Conservation (phyloP, 2,888 invertebrate genomes). For the Latrodectus hesperus region DNA sequence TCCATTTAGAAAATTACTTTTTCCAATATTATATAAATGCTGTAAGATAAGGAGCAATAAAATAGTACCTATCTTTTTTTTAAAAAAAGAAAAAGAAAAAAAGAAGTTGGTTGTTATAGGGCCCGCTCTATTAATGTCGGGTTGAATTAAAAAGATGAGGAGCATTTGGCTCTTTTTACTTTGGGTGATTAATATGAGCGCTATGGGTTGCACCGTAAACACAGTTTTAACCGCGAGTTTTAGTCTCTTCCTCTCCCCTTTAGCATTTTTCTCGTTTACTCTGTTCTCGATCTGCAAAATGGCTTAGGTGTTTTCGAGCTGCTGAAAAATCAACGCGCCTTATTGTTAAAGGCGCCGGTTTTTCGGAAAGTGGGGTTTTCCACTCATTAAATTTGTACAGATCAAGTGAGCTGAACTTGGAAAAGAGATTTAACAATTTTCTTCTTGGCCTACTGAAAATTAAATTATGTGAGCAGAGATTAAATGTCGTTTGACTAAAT, state of each 20-base stretch:
- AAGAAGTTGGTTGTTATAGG: neutral
- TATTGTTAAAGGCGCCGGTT: constrained; percentile 58
- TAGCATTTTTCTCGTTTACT: constrained; percentile 9
- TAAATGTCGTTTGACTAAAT: too few relatives aligned
- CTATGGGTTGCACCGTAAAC: constrained; percentile 40
- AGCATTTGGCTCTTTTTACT: constrained; percentile 33
- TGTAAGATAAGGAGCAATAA: too few relatives aligned
- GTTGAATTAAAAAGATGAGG: constrained; percentile 37
- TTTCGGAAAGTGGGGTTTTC: neutral
- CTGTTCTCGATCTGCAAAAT: constrained; percentile 22
- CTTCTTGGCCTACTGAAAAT: too few relatives aligned
- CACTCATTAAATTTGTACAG: neutral
- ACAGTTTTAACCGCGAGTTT: constrained; percentile 35
- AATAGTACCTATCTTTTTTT: too few relatives aligned
- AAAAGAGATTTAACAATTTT: neutral
- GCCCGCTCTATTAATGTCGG: constrained; percentile 44
- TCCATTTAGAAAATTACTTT: too few relatives aligned
- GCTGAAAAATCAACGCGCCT: constrained; percentile 58
- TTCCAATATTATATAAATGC: too few relatives aligned
- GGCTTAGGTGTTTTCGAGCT: constrained; percentile 48
- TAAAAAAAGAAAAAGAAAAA: too few relatives aligned
- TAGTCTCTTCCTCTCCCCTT: constrained; percentile 8
- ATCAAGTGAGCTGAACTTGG: neutral
- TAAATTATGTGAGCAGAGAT: too few relatives aligned
- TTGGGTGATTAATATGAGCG: constrained; percentile 61